Base-by-base conservation (phyloP, 2,113 vertebrate genomes). In the Zingel zingel region DNA sequence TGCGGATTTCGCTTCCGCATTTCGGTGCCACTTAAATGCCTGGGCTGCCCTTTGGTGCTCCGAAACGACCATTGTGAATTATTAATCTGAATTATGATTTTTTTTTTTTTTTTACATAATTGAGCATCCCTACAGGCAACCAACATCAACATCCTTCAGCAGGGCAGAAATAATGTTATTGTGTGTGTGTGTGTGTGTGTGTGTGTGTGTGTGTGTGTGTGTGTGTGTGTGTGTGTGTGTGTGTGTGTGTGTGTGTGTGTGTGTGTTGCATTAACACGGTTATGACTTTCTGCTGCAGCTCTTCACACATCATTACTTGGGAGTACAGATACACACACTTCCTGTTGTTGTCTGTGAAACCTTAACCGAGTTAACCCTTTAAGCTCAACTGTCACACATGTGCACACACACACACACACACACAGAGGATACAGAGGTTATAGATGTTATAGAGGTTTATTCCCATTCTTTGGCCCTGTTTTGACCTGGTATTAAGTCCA, bases 301-400 rank as follows among this genome's bases (percentile, higher is more conserved):
- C 50, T 79, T 69, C 70, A 74, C 82, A 80, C 83, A 73, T 80
- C 77, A 58, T 75, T 65, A 51, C 64, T 63, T 56, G 6, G 15
- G 63, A 63, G 47, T 48, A 53, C 30, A 56, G 18, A 57, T n/a
- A 53, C 36, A 45, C 54, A 72, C 54, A 56, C 51, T 71, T 71
- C 68, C 68, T 71, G 53, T 68, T 77, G 56, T 67, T 77, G 45
- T 69, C 54, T 68, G 27, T 50, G 27, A 36, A 36, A 69, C 54
- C 75, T 78, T 47, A 54, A 25, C 8, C 1, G 33, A 54, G 3
- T 64, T 76, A 76, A 76, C 61, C n/a, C 61, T 76, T 68, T 51
- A 43, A 56, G 50, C 33, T 21, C 33, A 56, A 18, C 36, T 4
- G n/a, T 5, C 21, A 27, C 25, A n/a, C 19, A 47, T 0, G 36